Conservation (phyloP, 2,113 vertebrate genomes). For the Peucedramus taeniatus region DNA sequence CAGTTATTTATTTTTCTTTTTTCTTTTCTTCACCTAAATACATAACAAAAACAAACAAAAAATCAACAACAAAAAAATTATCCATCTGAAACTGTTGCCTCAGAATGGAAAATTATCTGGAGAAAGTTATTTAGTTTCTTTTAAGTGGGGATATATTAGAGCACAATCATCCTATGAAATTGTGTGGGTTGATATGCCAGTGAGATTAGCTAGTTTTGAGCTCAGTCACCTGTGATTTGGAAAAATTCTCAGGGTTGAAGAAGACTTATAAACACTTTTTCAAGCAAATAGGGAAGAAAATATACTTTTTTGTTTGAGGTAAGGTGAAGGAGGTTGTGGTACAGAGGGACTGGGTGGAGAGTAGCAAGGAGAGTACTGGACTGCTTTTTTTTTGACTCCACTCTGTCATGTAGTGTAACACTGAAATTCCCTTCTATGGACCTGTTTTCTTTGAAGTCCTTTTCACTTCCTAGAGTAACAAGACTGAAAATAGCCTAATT, state of each 20-base stretch:
- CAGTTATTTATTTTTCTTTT: background rate
- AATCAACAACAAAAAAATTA: no score
- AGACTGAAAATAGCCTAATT: background rate
- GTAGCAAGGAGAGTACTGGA: background rate
- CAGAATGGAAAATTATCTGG: background rate
- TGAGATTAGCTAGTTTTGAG: background rate
- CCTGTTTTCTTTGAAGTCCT: background rate
- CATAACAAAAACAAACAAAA: background rate
- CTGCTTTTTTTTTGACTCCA: background rate
- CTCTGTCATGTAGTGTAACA: background rate
- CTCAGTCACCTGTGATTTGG: background rate
- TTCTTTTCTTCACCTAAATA: background rate
- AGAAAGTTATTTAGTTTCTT: background rate
- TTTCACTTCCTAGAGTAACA: background rate
- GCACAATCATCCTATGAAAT: background rate
- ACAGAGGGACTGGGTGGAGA: background rate
- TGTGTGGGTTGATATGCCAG: background rate
- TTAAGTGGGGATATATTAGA: background rate
- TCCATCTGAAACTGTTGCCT: background rate
- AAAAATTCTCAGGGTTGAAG: background rate
- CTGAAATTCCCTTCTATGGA: background rate
- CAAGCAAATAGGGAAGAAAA: background rate
- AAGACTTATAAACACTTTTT: background rate
- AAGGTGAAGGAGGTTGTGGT: background rate
- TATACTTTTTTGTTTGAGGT: background rate